Evolutionary conservation across 2,888 invertebrate species (phyloP), one percentile per base, ranked within the genome.

Genomic region (Hybos culiciformis): DNA sequence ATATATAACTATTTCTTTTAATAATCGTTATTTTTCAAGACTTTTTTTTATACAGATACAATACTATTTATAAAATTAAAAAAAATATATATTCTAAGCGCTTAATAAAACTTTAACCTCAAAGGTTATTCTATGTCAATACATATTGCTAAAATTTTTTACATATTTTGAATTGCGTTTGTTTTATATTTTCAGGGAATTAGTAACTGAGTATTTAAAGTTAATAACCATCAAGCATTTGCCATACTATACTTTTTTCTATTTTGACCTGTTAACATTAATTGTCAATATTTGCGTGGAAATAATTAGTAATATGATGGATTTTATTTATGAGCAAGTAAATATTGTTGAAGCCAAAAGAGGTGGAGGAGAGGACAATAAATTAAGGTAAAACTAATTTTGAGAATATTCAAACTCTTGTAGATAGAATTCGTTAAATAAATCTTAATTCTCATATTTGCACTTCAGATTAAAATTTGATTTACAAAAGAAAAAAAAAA

Each of bases 161-260:
- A n/a, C n/a, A n/a, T n/a, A n/a, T n/a, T n/a, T n/a, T n/a, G n/a
- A n/a, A 19, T 26, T 37, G 19, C 5, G 36, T 12, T 23, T 15
- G 37, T 19, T 15, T 45, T 12, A 32, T 24, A 17, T 23, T 45
- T 42, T 14, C 24, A 55, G 54, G 33, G 45, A 48, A 3, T 24
- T 57, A 3, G 50, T 63, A 3, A 47, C 52, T 4, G 49, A 52
- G 15, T 56, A 60, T 29, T 47, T 66, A 14, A 56, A 61, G 8
- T 37, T 53, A 0, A 50, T 64, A 40, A 60, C 62, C 0, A 57
- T 58, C n/a, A 62, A 63, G 12, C 63, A 65, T 51, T 46, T 66
- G 45, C 61, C 66, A 2, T 64, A 62, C 41, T 60, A 60, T 49
- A 62, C 66, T 11, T 63, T 60, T 45, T 64, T 60, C 40, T 63